A percentile compares a stretch with the other conserved stretches of the same genome.
Conservation (phyloP, 2,113 vertebrate species). For the Cyprinodon tularosa region DNA sequence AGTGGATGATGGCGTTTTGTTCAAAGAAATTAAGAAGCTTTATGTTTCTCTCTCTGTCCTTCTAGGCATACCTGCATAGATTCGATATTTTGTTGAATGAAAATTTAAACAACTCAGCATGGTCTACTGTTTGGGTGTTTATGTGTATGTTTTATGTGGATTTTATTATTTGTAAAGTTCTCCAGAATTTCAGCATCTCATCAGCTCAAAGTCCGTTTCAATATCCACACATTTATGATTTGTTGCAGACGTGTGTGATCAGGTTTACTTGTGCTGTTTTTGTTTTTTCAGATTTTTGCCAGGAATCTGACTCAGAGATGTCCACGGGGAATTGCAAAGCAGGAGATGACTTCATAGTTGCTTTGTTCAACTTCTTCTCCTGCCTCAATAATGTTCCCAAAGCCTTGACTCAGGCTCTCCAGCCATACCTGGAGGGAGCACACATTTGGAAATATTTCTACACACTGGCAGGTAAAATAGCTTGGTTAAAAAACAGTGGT, state of each 20-base stretch:
- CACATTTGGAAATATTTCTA: conserved; percentile 87
- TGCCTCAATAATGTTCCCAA: conserved; percentile 83
- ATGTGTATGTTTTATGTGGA: conserved; percentile 10
- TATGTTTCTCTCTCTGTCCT: conserved; percentile 47
- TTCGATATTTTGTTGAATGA: conserved; percentile 40
- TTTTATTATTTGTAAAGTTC: conserved; percentile 30
- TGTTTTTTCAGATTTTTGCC: conserved; percentile 69
- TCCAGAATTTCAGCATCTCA: conserved; percentile 27
- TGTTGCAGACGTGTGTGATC: conserved; percentile 7
- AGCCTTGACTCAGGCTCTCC: conserved; percentile 85
- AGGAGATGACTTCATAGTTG: conserved; percentile 77
- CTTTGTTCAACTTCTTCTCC: conserved; percentile 84
- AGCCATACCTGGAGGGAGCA: conserved; percentile 86
- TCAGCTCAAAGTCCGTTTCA: conserved; percentile 30
- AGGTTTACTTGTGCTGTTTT: background rate
- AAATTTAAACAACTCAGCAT: conserved; percentile 17
- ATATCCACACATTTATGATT: conserved; percentile 24
- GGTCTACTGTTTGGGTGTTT: background rate
- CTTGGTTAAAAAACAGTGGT: background rate
- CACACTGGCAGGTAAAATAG: conserved; percentile 86
- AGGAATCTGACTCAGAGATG: conserved; percentile 45
- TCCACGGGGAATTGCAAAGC: conserved; percentile 56
- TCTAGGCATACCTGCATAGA: conserved; percentile 22
- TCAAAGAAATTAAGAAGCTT: conserved; percentile 50
- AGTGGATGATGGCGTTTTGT: conserved; percentile 36